Evolutionary conservation across 2,888 invertebrate genomes (phyloP), one percentile per base, ranked within the genome.

Genomic region (Drosophila kambysellisi): DNA sequence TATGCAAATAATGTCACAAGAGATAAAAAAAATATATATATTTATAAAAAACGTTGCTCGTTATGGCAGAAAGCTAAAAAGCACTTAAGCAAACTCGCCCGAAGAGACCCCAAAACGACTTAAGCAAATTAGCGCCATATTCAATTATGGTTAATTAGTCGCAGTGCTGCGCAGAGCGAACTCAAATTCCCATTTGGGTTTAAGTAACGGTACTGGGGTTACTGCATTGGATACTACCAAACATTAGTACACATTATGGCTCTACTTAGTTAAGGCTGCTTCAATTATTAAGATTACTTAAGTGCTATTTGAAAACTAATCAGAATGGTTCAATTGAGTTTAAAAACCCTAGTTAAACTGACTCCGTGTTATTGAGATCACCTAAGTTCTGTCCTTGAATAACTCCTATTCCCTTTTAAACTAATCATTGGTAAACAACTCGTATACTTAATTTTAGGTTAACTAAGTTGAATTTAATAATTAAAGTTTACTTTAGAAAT

Each of bases 71-170:
- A 46, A 20, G 64, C 53, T 62, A 54, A 35, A 62, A 54, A 74
- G 75, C 71, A 66, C 70, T 78, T 53, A 52, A 46, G 59, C 61
- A 56, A 58, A 53, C 25, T 25, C 52, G 60, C 58, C 58, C 43
- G 53, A 46, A 46, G 43, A 50, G 62, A 39, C 20, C 59, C 43
- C 35, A 54, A 62, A 63, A 60, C 54, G 77, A 72, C 82, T 83
- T 77, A 70, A 70, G 71, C 68, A 75, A 83, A 88, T 88, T 85
- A 82, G 88, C 75, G 74, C 57, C 60, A 73, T 60, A 86, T 83
- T 86, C 70, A 88, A 85, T 88, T 85, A 88, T 71, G 80, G 73
- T 66, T 85, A 83, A 86, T 78, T 79, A 80, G 77, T 30, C 32
- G 60, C 71, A 75, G 53, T 68, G 75, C 60, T 64, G 53, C 32